Evolutionary conservation across 2,113 vertebrate genomes (phyloP), one percentile per base, ranked within the genome.

Genomic region (Heliornis fulica): DNA sequence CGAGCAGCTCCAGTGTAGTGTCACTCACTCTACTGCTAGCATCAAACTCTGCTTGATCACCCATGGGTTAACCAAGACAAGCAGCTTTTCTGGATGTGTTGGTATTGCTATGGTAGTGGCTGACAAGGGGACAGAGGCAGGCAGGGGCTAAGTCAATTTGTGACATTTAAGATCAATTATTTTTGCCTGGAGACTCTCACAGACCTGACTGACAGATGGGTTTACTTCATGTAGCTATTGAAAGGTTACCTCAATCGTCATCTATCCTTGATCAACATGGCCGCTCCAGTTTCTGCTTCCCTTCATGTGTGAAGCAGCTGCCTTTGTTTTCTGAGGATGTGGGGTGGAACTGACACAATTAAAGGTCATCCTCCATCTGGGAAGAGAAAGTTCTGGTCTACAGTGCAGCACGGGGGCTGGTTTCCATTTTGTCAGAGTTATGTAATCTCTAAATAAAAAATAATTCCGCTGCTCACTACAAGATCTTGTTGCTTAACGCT

Each of bases 381-480:
- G 77, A 94, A 94, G 93, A 95, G 95, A 97, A 96, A 96, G 94
- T 96, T 94, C 96, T 97, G 86, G 86, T 95, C 91, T 94, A 92
- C 91, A 94, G 91, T 93, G 77, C 89, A 94, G 89, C 31, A 48
- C 4, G 0, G 89, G 65, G 87, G 43, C 91, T 97, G 95, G 83
- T 96, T 96, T 96, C 94, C 89, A 95, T 95, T 95, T 94, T 93
- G 89, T 82, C 71, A 79, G 91, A 97, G 93, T 96, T 97, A 96
- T 95, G 94, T 96, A 95, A 96, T 96, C 84, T 96, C 93, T 96
- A 96, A 94, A 96, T 95, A 95, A 95, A 96, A 96, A 96, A 96
- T 93, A 95, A 87, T 96, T 94, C 87, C 10, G 9, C 66, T 96
- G 93, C 29, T 96, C 93, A 57, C 89, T 95, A 95, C 93, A 96